Evolutionary conservation across 2,797 vertebrate genomes (phyloP).

Genomic region (Channallabes apus): DNA sequence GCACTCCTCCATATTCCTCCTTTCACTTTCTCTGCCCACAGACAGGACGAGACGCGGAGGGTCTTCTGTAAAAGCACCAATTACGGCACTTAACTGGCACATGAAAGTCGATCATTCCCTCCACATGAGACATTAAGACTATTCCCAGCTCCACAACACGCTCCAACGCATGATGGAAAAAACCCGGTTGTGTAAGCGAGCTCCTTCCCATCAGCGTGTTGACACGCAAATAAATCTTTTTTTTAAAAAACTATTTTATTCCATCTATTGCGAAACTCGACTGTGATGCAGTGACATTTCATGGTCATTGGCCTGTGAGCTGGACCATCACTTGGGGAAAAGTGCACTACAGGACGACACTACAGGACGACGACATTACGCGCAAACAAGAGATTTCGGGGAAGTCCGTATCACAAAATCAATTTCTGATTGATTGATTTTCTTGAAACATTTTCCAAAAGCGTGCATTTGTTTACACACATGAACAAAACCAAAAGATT

Average conservation of each 20-base stretch:
- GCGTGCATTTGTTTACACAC: background rate
- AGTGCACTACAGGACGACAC: too few species aligned
- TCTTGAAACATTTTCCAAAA: background rate
- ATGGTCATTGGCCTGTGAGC: background rate
- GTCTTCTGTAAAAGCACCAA: background rate
- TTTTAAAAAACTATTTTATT: background rate
- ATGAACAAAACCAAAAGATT: background rate
- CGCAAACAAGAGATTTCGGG: too few species aligned
- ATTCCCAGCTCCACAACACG: background rate
- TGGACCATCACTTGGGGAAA: background rate
- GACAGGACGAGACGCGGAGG: background rate
- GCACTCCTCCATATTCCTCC: background rate
- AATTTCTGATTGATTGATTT: background rate
- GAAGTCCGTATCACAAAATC: background rate
- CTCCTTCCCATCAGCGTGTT: background rate
- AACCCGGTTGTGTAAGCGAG: background rate
- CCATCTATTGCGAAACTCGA: background rate
- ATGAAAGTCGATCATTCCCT: background rate
- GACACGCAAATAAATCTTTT: too few species aligned
- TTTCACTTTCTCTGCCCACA: background rate
- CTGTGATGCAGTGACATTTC: background rate
- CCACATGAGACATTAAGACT: constrained; percentile 1
- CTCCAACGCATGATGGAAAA: background rate
- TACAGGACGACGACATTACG: background rate
- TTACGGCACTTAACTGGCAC: constrained; percentile 4